Conservation (phyloP, 2,113 vertebrate genomes). For the Telmatochromis bifrenatus region DNA sequence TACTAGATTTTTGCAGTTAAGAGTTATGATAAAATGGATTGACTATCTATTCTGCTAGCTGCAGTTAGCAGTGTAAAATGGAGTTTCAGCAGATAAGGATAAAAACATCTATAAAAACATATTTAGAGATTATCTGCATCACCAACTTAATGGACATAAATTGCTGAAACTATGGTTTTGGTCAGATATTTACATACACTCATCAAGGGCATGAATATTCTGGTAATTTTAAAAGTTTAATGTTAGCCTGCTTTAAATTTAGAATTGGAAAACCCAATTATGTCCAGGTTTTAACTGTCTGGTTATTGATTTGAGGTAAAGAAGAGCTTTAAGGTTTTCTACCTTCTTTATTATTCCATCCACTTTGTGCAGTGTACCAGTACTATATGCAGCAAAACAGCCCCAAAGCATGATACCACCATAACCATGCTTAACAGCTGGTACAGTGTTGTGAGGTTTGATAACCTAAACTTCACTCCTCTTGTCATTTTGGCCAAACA, state of each 20-base stretch:
- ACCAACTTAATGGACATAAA: background rate
- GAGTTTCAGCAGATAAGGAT: background rate
- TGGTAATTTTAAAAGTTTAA: background rate
- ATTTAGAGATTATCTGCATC: background rate
- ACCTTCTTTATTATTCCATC: background rate
- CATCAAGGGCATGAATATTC: background rate
- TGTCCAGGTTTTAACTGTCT: background rate
- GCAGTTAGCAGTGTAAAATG: background rate
- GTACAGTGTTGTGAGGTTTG: background rate
- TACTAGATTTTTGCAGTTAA: background rate
- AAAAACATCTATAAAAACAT: background rate
- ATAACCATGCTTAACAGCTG: background rate
- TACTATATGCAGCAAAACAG: background rate
- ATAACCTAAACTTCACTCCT: background rate
- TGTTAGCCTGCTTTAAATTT: background rate
- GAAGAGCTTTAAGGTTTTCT: background rate
- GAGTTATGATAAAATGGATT: background rate
- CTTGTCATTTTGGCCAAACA: background rate
- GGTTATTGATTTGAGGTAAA: background rate
- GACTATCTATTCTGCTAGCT: rapidly evolving
- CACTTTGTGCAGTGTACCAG: background rate
- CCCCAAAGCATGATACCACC: background rate
- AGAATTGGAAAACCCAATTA: background rate
- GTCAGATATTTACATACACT: background rate
- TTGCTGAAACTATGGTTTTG: background rate